phyloP scores from a whole-genome alignment of 2,888 invertebrate genomes.

The Cosmorhoe ocellata region DNA sequence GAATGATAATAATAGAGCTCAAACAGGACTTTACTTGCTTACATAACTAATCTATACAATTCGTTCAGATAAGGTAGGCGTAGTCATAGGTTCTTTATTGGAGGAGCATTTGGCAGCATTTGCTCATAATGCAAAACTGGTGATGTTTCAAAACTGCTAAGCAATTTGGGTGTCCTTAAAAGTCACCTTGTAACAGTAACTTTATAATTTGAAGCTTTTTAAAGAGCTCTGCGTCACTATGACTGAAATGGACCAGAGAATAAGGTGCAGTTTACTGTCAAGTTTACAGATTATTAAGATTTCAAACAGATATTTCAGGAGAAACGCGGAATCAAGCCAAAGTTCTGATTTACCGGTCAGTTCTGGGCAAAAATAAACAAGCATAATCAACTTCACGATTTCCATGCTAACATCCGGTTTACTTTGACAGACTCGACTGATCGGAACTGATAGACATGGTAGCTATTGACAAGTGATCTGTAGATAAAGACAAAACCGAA shows the following conservation, averaged over 20 bases:
- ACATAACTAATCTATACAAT: conserved; percentile 3
- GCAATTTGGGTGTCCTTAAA: conserved; percentile 38
- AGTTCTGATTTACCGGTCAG: too few relatives aligned
- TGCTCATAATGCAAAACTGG: conserved; percentile 30
- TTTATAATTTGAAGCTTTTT: conserved; percentile 17
- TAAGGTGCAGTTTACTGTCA: too few relatives aligned
- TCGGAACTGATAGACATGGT: background rate
- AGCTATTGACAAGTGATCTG: conserved; percentile 3
- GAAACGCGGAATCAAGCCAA: too few relatives aligned
- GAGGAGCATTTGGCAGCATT: conserved; percentile 35
- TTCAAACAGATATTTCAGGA: too few relatives aligned
- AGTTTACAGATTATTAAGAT: too few relatives aligned
- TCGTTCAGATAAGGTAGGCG: conserved; percentile 16
- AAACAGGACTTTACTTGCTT: background rate
- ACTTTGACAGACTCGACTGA: background rate
- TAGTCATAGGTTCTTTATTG: conserved; percentile 25
- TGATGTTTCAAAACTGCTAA: conserved; percentile 31
- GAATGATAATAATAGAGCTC: too few relatives aligned
- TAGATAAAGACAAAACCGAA: conserved; percentile 5
- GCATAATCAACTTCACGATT: conserved; percentile 3
- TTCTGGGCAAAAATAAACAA: conserved; percentile 6
- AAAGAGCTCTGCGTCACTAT: too few relatives aligned
- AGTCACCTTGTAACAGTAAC: conserved; percentile 37
- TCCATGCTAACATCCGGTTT: conserved; percentile 11
- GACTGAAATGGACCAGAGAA: too few relatives aligned